Evolutionary conservation across 2,797 vertebrate genomes (phyloP), one percentile per base, ranked within the genome.

Genomic region (Lerista edwardsae): DNA sequence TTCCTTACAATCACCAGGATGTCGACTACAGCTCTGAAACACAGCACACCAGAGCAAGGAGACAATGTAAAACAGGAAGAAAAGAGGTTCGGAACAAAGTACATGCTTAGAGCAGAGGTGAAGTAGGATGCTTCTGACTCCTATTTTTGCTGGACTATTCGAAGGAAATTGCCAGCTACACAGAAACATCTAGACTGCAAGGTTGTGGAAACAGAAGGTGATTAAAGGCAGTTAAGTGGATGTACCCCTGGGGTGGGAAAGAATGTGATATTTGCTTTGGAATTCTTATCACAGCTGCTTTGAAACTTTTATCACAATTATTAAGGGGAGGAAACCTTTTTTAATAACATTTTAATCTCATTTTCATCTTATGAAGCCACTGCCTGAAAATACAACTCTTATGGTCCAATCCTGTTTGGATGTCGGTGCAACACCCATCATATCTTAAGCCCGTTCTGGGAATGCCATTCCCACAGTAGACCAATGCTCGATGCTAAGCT

Each of bases 1-100:
- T 86, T 85, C 84, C 81, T 84, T 82, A 64, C 59, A 75, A 68
- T 44, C 51, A 80, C 67, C 15, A 75, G 78, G 86, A 77, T 55
- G n/a, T 75, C 78, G 61, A 15, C 21, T 76, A 55, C 65, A 68
- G 31, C 44, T 84, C 74, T 84, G 65, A 78, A 84, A 87, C 67
- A 69, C 3, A 80, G 6, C 11, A 64, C 71, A 75, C 29, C 23
- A 86, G 34, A 87, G 75, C 31, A 44, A 85, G 6, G 31, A 55
- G 36, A 80, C 10, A 23, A 74, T 61, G 29, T 0, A 67, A 89
- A 82, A 29, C 34, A 80, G 39, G 31, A 91, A 90, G 59, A 3
- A 61, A 57, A n/a, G 14, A 2, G 19, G 61, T 61, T 39, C 61
- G 44, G 64, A 77, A 86, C 68, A 4, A 80, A 65, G 73, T 65